These are phyloP conservation scores for Diabrotica balteata DNA, from an alignment of 2,888 invertebrate species.

Conservation along the genomic window DNA sequence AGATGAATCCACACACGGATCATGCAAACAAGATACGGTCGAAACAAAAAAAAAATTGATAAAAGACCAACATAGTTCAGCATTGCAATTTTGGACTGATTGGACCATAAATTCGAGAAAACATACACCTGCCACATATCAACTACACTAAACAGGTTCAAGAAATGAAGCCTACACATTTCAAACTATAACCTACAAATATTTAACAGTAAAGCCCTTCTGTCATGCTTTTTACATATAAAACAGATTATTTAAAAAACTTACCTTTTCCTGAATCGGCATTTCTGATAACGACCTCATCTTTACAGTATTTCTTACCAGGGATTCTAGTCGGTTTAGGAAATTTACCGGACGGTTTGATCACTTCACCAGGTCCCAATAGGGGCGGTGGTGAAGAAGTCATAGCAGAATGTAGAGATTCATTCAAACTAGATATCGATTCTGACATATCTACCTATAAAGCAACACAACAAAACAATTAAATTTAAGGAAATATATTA, in stretches of 20 bases:
- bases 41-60: no score
- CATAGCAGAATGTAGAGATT: constrained; percentile 62
- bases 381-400: constrained; percentile 65
- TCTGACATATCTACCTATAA: constrained; percentile 55
- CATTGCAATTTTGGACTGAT: no score
- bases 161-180: neutral
- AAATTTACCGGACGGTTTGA: constrained; percentile 89
- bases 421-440: constrained; percentile 59
- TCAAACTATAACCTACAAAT: neutral
- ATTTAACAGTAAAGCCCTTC: neutral
- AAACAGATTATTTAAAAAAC: constrained; percentile 1
- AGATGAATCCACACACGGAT: no score
- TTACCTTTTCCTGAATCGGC: constrained; percentile 96
- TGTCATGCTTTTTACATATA: neutral
- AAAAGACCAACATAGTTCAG: no score
- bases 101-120: neutral
- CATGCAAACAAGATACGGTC: no score
- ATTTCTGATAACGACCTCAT: constrained; percentile 91
- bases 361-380: constrained; percentile 82
- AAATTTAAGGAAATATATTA: neutral
- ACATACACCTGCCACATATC: neutral
- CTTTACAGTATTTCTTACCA: constrained; percentile 92
- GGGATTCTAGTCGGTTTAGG: constrained; percentile 88
- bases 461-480: constrained; percentile 3
- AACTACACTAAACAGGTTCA: neutral